Evolutionary conservation across 2,113 vertebrate genomes (phyloP), one percentile per base, ranked within the genome.

Genomic region (Scophthalmus maximus): DNA sequence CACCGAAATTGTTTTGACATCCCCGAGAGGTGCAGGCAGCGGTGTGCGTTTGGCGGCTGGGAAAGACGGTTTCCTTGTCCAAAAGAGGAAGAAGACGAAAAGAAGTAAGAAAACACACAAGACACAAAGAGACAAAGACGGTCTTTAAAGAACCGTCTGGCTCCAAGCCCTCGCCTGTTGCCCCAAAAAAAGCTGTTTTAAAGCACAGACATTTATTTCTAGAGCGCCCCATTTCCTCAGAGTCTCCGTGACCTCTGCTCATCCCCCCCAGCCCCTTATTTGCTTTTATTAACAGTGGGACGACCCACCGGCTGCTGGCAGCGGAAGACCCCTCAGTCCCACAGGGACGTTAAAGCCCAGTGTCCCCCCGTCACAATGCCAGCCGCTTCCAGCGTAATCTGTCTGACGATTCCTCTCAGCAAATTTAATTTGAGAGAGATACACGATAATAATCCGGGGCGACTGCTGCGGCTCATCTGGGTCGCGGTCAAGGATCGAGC

Each of bases 361-460:
- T n/a, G 62, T 8, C 56, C 79, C 68, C 76, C 85, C 81, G 49
- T 78, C 81, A 60, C 67, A 56, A 67, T 64, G 76, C 85, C 88
- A 86, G 80, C 82, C 85, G 83, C 78, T 82, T 84, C 78, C 82
- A 83, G 68, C 82, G 76, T 78, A 82, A 88, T 90, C 87, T 88
- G 81, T 88, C 70, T 50, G 62, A 76, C 2, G 10, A 42, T 56
- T 85, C 76, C 80, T 87, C 64, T 81, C 73, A 73, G 75, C 62
- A 73, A 80, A 79, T 84, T 76, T 60, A 75, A 88, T 88, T 85
- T 66, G 51, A 64, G 62, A 58, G 75, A 75, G 82, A 88, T 79
- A 68, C 44, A 79, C 76, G 70, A 87, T 66, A 70, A 84, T 73
- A 81, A 83, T 81, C 56, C 52, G 0, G n/a, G n/a, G 38, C 2